phyloP scores from a whole-genome alignment of 2,797 vertebrate species.

The Sphenodon punctatus region DNA sequence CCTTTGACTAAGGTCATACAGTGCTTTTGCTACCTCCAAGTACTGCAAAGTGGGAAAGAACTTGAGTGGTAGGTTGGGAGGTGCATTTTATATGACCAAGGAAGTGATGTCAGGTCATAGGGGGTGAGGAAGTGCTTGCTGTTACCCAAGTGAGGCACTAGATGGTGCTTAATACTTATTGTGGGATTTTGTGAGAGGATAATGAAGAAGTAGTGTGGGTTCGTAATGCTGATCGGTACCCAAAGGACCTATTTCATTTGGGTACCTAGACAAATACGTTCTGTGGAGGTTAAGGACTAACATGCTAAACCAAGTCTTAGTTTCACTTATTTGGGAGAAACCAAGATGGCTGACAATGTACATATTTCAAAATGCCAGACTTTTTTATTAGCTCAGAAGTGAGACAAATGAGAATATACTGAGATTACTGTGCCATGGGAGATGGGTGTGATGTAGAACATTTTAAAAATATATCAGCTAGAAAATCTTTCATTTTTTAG shows the following conservation, averaged over 20 bases:
- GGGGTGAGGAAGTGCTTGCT: too few species aligned
- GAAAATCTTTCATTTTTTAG: slow-evolving; percentile 40
- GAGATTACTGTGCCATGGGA: slow-evolving; percentile 47
- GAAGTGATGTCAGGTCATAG: too few species aligned
- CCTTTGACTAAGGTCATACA: too few species aligned
- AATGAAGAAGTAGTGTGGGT: background rate
- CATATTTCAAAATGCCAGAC: slow-evolving; percentile 59
- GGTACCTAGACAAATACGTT: slow-evolving; percentile 49
- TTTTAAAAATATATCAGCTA: slow-evolving; percentile 32
- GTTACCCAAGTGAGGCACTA: too few species aligned
- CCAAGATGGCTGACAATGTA: slow-evolving; percentile 57
- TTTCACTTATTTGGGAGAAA: slow-evolving; percentile 59
- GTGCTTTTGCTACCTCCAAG: too few species aligned
- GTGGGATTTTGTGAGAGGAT: too few species aligned
- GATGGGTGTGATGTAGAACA: background rate
- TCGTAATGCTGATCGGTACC: background rate
- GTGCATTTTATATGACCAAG: too few species aligned
- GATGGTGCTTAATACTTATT: too few species aligned
- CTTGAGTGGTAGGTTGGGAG: too few species aligned
- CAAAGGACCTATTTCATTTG: slow-evolving; percentile 18
- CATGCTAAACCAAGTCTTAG: slow-evolving; percentile 59
- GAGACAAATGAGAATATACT: slow-evolving; percentile 57
- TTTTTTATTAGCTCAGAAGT: slow-evolving; percentile 68
- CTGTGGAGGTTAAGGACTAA: slow-evolving; percentile 44
- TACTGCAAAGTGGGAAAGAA: too few species aligned